A percentile compares a stretch with the other conserved stretches of the same genome.
These are phyloP conservation scores for Lontra canadensis DNA, from an alignment of 2,113 vertebrate genomes.

Conservation along the genomic window DNA sequence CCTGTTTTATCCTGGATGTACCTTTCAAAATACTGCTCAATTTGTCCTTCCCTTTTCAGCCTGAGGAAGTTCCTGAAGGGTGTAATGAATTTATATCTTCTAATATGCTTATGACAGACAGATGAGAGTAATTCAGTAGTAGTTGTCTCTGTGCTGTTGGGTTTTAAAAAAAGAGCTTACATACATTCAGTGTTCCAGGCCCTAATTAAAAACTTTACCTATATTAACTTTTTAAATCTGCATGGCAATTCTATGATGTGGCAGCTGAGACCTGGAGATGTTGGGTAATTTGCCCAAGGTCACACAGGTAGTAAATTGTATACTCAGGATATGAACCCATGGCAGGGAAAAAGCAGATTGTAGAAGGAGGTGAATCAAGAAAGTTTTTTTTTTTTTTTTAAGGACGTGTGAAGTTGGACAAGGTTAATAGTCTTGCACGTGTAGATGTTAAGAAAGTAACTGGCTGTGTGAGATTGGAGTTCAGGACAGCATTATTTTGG, in stretches of 20 bases:
- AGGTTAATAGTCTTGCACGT: not conserved
- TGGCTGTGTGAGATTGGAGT: not conserved
- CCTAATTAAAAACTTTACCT: not conserved
- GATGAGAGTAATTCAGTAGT: not conserved
- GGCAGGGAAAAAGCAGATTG: not conserved
- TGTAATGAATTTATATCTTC: not conserved
- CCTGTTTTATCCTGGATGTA: not conserved
- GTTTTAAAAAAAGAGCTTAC: not conserved
- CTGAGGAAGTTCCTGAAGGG: not conserved
- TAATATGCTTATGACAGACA: not conserved
- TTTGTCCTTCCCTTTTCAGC: not conserved
- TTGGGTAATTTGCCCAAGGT: not conserved
- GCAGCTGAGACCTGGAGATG: not conserved
- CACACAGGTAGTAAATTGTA: not conserved
- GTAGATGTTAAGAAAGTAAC: not conserved
- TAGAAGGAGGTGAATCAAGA: not conserved
- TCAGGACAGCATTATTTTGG: not conserved
- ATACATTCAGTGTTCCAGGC: not conserved
- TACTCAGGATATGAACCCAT: not conserved
- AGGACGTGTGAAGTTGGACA: not conserved
- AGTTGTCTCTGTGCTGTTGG: not conserved
- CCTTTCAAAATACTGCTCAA: not conserved
- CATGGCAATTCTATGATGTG: not conserved
- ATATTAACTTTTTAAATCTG: not conserved
- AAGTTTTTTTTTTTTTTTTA: rapidly evolving